Conservation (phyloP, 2,888 invertebrate genomes). For the Polylopha cassiicola region DNA sequence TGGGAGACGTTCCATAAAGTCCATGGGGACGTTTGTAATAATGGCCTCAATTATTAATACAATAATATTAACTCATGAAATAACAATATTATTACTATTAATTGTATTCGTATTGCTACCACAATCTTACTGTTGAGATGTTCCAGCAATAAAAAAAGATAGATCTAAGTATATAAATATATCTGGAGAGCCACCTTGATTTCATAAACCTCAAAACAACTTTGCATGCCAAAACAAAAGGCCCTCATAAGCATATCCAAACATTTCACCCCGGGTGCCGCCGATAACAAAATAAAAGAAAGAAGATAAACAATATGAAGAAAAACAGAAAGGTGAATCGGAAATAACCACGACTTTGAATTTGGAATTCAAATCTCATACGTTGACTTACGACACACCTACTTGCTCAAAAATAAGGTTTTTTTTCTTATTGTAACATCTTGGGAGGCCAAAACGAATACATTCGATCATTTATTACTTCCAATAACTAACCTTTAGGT, state of each 20-base stretch:
- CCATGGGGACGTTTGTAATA: slow-evolving; percentile 25
- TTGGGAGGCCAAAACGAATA: too few relatives aligned
- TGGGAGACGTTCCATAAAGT: slow-evolving; percentile 29
- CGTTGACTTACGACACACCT: slow-evolving; percentile 52
- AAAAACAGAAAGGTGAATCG: slow-evolving; percentile 71
- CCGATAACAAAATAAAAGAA: slow-evolving; percentile 66
- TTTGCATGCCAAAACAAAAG: slow-evolving; percentile 18
- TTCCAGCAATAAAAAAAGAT: too few relatives aligned
- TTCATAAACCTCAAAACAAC: slow-evolving; percentile 14
- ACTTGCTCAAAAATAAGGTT: slow-evolving; percentile 22
- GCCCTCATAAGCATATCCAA: slow-evolving; percentile 53
- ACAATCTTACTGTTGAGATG: too few relatives aligned
- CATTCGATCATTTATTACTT: too few relatives aligned
- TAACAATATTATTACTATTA: background rate
- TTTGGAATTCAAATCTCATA: slow-evolving; percentile 76
- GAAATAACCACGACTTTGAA: slow-evolving; percentile 57
- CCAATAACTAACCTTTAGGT: too few relatives aligned
- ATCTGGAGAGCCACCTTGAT: slow-evolving; percentile 6
- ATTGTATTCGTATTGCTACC: too few relatives aligned
- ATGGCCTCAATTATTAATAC: too few relatives aligned
- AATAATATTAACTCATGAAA: background rate
- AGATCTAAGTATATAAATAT: too few relatives aligned
- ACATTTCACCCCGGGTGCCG: slow-evolving; percentile 43
- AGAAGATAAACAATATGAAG: slow-evolving; percentile 69
- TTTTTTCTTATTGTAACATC: too few relatives aligned